These are phyloP conservation scores for Spisula subtruncata DNA, from an alignment of 2,888 invertebrate genomes.

Conservation along the genomic window DNA sequence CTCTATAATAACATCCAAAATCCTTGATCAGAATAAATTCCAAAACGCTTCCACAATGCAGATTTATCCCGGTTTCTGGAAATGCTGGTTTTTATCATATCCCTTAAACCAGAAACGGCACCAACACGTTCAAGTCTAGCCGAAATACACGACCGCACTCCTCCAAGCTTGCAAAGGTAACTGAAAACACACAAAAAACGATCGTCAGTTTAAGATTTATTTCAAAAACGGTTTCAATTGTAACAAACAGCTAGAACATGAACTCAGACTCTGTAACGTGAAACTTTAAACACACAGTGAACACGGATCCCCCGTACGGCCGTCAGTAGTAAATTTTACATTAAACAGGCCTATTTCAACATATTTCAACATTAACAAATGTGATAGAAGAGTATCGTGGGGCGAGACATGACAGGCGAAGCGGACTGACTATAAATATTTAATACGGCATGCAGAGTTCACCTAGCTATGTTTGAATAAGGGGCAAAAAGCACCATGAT, in stretches of 20 bases:
- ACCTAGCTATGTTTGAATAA: background rate
- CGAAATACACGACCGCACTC: background rate
- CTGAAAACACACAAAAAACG: background rate
- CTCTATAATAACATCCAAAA: background rate
- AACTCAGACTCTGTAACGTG: background rate
- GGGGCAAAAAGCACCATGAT: background rate
- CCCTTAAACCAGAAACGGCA: background rate
- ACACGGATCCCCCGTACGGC: background rate
- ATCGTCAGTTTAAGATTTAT: background rate
- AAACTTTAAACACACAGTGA: conserved; percentile 28
- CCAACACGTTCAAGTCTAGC: background rate
- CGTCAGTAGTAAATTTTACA: conserved; percentile 31
- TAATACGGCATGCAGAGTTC: conserved; percentile 28
- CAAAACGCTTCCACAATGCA: background rate
- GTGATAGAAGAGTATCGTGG: background rate
- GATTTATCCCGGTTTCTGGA: conserved; percentile 14
- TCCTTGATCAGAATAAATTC: background rate
- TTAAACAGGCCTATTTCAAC: conserved; percentile 41
- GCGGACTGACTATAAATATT: conserved; percentile 37
- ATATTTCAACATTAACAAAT: conserved; percentile 41
- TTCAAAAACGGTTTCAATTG: background rate
- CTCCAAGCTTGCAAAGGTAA: background rate
- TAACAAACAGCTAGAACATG: background rate
- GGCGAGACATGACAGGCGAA: conserved; percentile 7
- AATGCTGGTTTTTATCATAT: conserved; percentile 1